Evolutionary conservation across 2,113 vertebrate genomes (phyloP), one percentile per base, ranked within the genome.

Genomic region (Anas platyrhynchos): DNA sequence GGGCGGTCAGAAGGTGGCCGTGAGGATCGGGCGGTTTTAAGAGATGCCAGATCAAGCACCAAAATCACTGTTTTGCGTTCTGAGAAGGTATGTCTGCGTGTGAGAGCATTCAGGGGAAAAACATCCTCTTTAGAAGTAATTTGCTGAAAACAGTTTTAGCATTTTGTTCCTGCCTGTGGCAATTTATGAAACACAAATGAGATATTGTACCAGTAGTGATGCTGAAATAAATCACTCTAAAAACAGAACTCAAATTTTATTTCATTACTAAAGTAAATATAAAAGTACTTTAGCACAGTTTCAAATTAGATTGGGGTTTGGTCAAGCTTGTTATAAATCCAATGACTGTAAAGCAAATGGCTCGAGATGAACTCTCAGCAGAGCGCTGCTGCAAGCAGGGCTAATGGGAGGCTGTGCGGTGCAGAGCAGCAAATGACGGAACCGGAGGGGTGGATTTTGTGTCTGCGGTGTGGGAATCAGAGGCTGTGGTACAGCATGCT

Each of bases 191-290:
- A 92, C 92, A 93, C 91, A 94, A 97, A 97, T 93, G 94, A 96
- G 94, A 93, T 95, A 92, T 54, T 91, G 81, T 95, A 93, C 73
- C 81, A 65, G 80, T 52, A 82, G 83, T 1, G 3, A 86, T 52
- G 81, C 73, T 81, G 92, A 94, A 93, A 95, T 96, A 97, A 97
- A 97, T 96, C 93, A 93, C 83, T 87, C 81, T 86, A 89, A 96
- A 93, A 96, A 93, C 91, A 96, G 95, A 89, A 78, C 83, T 84
- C 91, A 92, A 95, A 86, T 94, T 96, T 96, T 96, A 95, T 96
- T 97, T 96, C 95, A 91, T 96, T 95, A 95, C 93, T 95, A 96
- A 94, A 97, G 95, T 96, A 96, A 97, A 97, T 94, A 95, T 84
- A 78, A 92, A 93, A 97, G 89, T 93, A 78, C 86, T 97, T 93